Evolutionary conservation across 2,113 vertebrate genomes (phyloP).

Genomic region (Megaceryle torquata): DNA sequence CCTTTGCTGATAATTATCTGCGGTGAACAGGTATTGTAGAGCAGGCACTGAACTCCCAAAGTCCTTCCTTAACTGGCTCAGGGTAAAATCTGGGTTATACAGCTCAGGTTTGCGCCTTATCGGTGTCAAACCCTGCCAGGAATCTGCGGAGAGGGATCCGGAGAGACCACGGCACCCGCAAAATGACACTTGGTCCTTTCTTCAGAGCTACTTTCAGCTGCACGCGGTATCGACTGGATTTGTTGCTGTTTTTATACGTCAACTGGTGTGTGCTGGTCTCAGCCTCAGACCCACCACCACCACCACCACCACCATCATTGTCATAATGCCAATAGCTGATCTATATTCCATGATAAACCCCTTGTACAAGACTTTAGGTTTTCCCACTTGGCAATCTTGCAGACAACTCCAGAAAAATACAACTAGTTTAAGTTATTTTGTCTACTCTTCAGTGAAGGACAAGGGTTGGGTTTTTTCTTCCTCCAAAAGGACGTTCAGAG

Average conservation of each 20-base stretch:
- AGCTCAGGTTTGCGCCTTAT: neutral
- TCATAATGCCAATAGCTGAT: neutral
- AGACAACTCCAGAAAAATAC: neutral
- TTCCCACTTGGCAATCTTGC: neutral
- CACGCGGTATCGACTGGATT: fast-evolving
- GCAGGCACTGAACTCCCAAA: neutral
- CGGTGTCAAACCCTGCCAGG: neutral
- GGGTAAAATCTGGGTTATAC: slow-evolving; percentile 22
- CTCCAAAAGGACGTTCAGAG: neutral
- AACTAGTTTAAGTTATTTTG: neutral
- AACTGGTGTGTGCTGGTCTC: neutral
- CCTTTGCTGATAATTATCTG: slow-evolving; percentile 15
- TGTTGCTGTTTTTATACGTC: neutral
- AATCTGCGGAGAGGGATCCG: neutral
- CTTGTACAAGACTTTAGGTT: neutral
- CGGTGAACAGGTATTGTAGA: neutral
- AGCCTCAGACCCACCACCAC: neutral
- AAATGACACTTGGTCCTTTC: neutral
- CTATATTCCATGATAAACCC: neutral
- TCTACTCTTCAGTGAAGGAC: neutral
- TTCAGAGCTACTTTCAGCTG: fast-evolving
- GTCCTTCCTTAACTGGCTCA: neutral
- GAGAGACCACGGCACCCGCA: neutral
- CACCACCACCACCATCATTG: neutral
- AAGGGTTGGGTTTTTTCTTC: neutral